Percentiles rank a stretch among this genome's conserved stretches.
phyloP scores from a whole-genome alignment of 2,888 invertebrate species.

The Polymixis flavicincta region DNA sequence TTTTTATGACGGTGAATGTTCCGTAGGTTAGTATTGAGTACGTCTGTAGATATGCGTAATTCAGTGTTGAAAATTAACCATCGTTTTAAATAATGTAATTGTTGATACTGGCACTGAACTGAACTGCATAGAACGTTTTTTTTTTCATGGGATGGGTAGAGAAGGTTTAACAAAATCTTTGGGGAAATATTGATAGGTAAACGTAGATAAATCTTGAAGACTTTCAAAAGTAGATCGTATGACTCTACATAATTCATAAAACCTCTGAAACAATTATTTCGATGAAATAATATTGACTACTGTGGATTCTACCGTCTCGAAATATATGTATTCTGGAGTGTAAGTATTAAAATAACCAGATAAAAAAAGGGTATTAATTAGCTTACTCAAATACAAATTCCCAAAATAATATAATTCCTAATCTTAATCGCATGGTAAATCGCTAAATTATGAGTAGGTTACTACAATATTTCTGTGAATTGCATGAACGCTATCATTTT shows the following conservation, averaged over 20 bases:
- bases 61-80: not conserved
- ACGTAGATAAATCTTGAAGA: too few species aligned
- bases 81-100: not conserved
- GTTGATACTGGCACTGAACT: not conserved
- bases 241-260: not conserved
- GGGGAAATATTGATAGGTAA: too few species aligned
- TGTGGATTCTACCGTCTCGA: not conserved
- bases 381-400: conserved; percentile 27
- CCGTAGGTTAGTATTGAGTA: conserved; percentile 12
- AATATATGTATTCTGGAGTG: too few species aligned
- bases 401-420: conserved; percentile 16
- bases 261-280: not conserved
- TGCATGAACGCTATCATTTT: conserved; percentile 18
- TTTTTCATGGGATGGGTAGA: not conserved
- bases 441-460: conserved; percentile 14
- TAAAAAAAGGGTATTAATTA: not conserved
- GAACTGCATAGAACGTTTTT: not conserved
- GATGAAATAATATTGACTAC: not conserved
- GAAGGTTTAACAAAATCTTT: too few species aligned
- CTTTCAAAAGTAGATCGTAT: too few species aligned
- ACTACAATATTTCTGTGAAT: conserved; percentile 30
- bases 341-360: not conserved
- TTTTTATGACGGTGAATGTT: conserved; percentile 33
- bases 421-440: conserved; percentile 29
- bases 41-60: not conserved